Evolutionary conservation across 2,888 invertebrate species (phyloP).

Genomic region (Craniophora ligustri): DNA sequence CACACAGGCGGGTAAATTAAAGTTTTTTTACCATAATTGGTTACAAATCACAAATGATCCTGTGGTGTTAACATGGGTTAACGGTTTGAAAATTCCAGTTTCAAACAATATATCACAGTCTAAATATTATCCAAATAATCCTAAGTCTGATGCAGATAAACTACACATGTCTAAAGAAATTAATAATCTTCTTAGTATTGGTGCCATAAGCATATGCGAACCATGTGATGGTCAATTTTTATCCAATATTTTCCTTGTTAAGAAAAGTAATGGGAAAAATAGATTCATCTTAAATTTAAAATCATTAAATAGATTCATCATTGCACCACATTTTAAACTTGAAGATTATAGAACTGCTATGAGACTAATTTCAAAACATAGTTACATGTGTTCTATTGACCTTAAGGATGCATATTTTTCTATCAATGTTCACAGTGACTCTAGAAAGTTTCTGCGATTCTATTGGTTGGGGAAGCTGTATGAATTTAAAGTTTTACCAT

Average conservation of each 20-base stretch:
- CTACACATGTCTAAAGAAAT: conserved; percentile 3
- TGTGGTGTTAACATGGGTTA: conserved; percentile 7
- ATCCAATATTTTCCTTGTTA: conserved; percentile 3
- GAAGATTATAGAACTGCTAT: conserved; percentile 11
- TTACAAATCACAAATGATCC: conserved; percentile 3
- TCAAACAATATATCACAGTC: background rate
- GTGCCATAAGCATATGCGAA: conserved; percentile 5
- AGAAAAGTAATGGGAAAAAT: conserved; percentile 2
- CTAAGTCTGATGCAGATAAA: background rate
- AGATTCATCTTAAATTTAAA: conserved; percentile 8
- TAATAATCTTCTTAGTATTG: conserved; percentile 2
- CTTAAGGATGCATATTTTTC: conserved; percentile 9
- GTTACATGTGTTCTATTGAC: conserved; percentile 11
- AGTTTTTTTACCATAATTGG: conserved; percentile 7
- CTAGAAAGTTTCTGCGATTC: background rate
- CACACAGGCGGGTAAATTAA: conserved; percentile 6
- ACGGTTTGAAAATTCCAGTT: conserved; percentile 3
- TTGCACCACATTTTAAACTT: conserved; percentile 2
- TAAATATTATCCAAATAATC: background rate
- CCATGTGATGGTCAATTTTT: conserved; percentile 12
- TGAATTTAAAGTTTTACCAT: conserved; percentile 5
- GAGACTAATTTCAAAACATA: conserved; percentile 5
- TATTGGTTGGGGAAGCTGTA: conserved; percentile 1
- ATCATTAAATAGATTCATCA: conserved; percentile 4
- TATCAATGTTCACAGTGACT: background rate